Evolutionary conservation across 2,113 vertebrate genomes (phyloP).

Genomic region (Sinosuthora webbiana): DNA sequence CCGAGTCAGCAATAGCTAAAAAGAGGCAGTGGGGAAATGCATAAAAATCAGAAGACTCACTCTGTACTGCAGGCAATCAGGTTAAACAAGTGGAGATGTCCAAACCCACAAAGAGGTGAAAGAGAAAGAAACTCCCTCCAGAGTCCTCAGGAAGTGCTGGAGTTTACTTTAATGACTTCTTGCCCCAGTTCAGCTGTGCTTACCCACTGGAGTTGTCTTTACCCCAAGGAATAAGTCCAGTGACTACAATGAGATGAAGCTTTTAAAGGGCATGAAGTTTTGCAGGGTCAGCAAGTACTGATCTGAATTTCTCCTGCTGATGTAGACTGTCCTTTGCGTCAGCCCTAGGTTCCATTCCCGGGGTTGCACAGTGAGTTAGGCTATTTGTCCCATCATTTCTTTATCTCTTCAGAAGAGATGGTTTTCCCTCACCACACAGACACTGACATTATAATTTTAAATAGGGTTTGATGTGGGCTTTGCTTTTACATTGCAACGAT

Average conservation of each 20-base stretch:
- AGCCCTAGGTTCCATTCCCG: rapidly evolving
- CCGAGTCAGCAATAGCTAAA: rapidly evolving
- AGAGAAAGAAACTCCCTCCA: not conserved
- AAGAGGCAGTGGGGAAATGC: not conserved
- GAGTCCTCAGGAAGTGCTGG: not conserved
- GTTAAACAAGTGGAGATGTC: not conserved
- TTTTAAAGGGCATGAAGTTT: not conserved
- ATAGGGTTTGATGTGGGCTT: not conserved
- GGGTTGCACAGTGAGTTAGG: not conserved
- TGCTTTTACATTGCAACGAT: rapidly evolving
- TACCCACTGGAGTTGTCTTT: not conserved
- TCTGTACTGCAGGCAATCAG: not conserved
- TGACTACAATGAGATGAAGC: not conserved
- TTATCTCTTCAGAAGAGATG: not conserved
- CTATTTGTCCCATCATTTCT: rapidly evolving
- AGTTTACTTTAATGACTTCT: not conserved
- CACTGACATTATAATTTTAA: not conserved
- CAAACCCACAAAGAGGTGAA: not conserved
- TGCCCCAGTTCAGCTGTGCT: not conserved
- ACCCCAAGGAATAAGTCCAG: not conserved
- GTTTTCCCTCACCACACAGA: not conserved
- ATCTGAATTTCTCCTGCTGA: not conserved
- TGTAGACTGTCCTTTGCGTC: not conserved
- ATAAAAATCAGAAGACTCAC: not conserved
- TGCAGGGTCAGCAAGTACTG: not conserved